Base-by-base conservation (phyloP, 2,797 vertebrate species). In the Sparus aurata region DNA sequence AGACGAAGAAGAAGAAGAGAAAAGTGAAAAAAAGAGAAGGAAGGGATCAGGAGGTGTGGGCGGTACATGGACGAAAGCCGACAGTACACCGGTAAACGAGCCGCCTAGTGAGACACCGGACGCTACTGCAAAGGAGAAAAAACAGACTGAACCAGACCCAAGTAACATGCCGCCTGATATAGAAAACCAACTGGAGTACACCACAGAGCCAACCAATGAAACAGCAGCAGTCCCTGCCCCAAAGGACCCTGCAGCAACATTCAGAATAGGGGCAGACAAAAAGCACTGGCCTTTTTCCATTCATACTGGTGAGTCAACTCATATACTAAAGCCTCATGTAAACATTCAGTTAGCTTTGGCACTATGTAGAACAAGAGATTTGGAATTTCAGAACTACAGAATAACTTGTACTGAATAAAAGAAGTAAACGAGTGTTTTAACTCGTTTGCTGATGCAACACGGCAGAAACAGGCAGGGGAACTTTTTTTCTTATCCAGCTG, bases 111-210 rank as follows among this genome's bases (percentile, higher is more conserved):
- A 85, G 0, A 80, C 92, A 2, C 91, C 81, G 1, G 88, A 91
- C 45, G 94, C 95, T 34, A 94, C 92, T 0, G 94, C 95, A 50
- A 93, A 95, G 25, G 93, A 95, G 70, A 95, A 94, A 81, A 94
- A 92, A 77, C 52, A 68, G 54, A 84, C 81, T 5, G 53, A 59
- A 45, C 49, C 78, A 20, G 57, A 74, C 54, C 52, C 69, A 7
- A 53, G 60, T 10, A 69, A 74, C 8, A 46, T 5, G 5, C 50
- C 68, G 3, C 58, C 88, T 59, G 59, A 16, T 22, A 45, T 13
- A 57, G 81, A 90, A 18, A 59, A 89, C 18, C 80, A 80, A 5
- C 49, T 79, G 59, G 59, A 77, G 4, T 52, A 67, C 89, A 95
- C 93, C 75, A 30, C 77, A 25, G 92, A 93, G 18, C 61, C 80